Conservation (phyloP, 2,888 invertebrate genomes). For the Orgyia antiqua region DNA sequence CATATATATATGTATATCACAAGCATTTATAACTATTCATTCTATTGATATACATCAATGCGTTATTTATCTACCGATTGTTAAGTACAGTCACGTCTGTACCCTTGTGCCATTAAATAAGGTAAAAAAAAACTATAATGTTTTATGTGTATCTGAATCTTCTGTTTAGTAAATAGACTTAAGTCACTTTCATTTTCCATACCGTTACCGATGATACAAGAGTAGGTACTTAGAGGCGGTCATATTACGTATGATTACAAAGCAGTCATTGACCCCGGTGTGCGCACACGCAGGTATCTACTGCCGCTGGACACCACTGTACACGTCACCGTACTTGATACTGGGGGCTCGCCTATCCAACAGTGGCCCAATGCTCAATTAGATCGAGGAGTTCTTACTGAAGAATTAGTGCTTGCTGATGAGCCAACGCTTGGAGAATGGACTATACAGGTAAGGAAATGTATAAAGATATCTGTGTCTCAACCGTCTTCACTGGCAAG, state of each 20-base stretch:
- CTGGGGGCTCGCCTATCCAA: constrained; percentile 86
- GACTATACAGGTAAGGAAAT: constrained; percentile 83
- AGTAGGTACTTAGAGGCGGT: too few relatives aligned
- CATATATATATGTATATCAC: too few relatives aligned
- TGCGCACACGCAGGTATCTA: constrained; percentile 48
- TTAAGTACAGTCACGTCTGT: constrained; percentile 12
- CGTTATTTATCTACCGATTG: constrained; percentile 20
- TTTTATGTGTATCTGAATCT: too few relatives aligned
- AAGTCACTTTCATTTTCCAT: constrained; percentile 68
- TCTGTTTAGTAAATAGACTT: too few relatives aligned
- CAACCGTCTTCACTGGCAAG: too few relatives aligned
- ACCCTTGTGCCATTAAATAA: constrained; percentile 24
- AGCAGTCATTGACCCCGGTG: constrained; percentile 48
- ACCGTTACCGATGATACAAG: constrained; percentile 44
- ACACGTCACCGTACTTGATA: constrained; percentile 59
- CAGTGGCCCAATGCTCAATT: constrained; percentile 85
- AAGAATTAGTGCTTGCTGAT: constrained; percentile 86
- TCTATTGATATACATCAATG: too few relatives aligned
- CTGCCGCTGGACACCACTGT: constrained; percentile 55
- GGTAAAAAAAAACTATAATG: constrained; percentile 16
- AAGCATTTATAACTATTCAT: too few relatives aligned
- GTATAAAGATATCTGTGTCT: not conserved
- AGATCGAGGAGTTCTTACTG: constrained; percentile 85
- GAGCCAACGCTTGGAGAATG: constrained; percentile 93
- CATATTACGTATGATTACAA: constrained; percentile 63